Evolutionary conservation across 2,888 invertebrate species (phyloP), one percentile per base, ranked within the genome.

Genomic region (Hydroisotoma schaefferi): DNA sequence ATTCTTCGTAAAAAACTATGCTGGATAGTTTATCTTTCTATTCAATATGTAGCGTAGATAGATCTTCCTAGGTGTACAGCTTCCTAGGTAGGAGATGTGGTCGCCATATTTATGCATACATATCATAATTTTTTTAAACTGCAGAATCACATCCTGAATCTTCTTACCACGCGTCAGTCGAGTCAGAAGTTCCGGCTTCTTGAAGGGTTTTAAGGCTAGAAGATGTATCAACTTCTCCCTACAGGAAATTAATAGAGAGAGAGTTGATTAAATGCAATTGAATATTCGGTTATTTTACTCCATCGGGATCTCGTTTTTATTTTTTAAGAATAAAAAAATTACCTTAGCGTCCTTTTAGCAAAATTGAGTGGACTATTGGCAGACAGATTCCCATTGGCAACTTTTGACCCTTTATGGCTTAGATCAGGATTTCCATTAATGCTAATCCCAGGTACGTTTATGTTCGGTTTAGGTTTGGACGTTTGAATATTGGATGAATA

Each of bases 191-290:
- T 95, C 94, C 61, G 90, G 90, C 81, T 92, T 94, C 80, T 94
- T 95, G 80, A 87, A 93, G 68, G 94, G 88, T 80, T 88, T 87
- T 79, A 94, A 80, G 73, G 94, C 95, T 79, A 95, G 83, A 77
- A 94, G 83, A 78, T 95, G 95, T 77, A 95, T 90, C 76, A 95
- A 85, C 79, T 94, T 86, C 81, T 94, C 94, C 79, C 93, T 90
- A 81, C 74, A 84, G 81, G 53, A 37, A 12, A 18, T 5, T 29
- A 25, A 20, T 38, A 48, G 10, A 37, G 27, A 37, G 38, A 10
- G 20, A 5, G 38, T 5, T 54, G 4, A 43, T 55, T 27, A 55
- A 23, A 33, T 25, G 28, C 8, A 20, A n/a, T n/a, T n/a, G n/a
- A n/a, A n/a, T n/a, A n/a, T n/a, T n/a, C n/a, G n/a, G n/a, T n/a